A percentile compares a stretch with the other conserved stretches of the same genome.
Evolutionary conservation across 2,888 invertebrate species (phyloP).

Genomic region (Drosophila barbarae): DNA sequence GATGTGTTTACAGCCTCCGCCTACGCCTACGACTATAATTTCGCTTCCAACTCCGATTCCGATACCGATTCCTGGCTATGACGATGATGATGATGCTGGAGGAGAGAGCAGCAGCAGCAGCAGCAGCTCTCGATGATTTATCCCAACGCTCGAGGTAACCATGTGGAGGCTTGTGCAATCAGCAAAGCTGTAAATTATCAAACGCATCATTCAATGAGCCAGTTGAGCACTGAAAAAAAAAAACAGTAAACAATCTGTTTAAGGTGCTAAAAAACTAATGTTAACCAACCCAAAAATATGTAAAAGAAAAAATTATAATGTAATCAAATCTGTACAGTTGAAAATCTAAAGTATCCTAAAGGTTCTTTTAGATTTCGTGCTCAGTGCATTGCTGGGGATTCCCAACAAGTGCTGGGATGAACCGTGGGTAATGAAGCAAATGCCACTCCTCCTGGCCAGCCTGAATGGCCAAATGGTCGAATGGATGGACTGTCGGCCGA

Average conservation of each 20-base stretch:
- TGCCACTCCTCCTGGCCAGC: constrained; percentile 14
- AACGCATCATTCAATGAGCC: constrained; percentile 55
- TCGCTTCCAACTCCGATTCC: background rate
- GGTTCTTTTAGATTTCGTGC: background rate
- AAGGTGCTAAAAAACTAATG: background rate
- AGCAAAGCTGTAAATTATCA: constrained; percentile 63
- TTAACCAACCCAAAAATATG: background rate
- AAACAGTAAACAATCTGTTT: background rate
- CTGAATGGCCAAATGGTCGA: constrained; percentile 16
- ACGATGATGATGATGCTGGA: constrained; percentile 4
- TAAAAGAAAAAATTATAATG: background rate
- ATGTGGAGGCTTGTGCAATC: constrained; percentile 55
- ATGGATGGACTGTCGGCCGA: constrained; percentile 10
- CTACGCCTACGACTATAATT: background rate
- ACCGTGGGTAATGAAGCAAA: constrained; percentile 41
- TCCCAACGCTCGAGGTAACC: constrained; percentile 19
- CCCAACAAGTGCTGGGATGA: constrained; percentile 18
- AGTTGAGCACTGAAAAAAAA: constrained; percentile 7
- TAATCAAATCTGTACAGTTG: background rate
- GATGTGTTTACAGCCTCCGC: constrained; percentile 34
- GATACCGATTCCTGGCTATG: background rate
- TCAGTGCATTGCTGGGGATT: constrained; percentile 14
- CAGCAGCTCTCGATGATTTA: constrained; percentile 11
- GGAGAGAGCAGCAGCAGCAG: background rate
- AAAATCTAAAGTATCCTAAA: background rate